Evolutionary conservation across 2,797 vertebrate genomes (phyloP).

Genomic region (Micromesistius poutassou): DNA sequence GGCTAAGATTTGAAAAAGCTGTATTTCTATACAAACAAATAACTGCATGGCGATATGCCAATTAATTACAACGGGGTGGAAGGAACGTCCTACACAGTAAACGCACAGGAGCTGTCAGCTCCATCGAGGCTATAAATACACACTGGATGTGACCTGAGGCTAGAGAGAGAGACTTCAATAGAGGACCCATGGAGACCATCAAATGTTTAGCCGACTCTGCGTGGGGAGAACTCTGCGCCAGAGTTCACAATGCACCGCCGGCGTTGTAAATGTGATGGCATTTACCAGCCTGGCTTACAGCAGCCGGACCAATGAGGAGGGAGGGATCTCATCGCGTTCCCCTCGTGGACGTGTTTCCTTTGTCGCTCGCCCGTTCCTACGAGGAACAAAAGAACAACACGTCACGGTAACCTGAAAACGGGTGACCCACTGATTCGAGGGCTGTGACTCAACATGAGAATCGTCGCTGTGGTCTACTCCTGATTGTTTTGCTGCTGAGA

Average conservation of each 20-base stretch:
- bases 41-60: no score
- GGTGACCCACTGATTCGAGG: neutral
- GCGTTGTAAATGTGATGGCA: slow-evolving; percentile 60
- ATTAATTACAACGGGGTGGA: neutral
- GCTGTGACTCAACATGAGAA: neutral
- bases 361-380: neutral
- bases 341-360: slow-evolving; percentile 8
- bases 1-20: no score
- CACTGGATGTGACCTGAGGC: neutral
- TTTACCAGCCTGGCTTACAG: slow-evolving; percentile 52
- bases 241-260: slow-evolving; percentile 38
- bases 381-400: neutral
- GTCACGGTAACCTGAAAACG: neutral
- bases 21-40: no score
- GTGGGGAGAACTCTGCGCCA: neutral
- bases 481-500: slow-evolving; percentile 1
- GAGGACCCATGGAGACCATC: neutral
- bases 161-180: slow-evolving; percentile 1
- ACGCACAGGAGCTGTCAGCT: neutral
- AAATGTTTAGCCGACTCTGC: neutral
- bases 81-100: neutral
- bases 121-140: neutral
- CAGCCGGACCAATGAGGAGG: slow-evolving; percentile 46
- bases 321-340: slow-evolving; percentile 35
- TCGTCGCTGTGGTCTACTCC: neutral